A percentile compares a stretch with the other conserved stretches of the same genome.
phyloP scores from a whole-genome alignment of 2,888 invertebrate species.

The Calameuta pallipes region DNA sequence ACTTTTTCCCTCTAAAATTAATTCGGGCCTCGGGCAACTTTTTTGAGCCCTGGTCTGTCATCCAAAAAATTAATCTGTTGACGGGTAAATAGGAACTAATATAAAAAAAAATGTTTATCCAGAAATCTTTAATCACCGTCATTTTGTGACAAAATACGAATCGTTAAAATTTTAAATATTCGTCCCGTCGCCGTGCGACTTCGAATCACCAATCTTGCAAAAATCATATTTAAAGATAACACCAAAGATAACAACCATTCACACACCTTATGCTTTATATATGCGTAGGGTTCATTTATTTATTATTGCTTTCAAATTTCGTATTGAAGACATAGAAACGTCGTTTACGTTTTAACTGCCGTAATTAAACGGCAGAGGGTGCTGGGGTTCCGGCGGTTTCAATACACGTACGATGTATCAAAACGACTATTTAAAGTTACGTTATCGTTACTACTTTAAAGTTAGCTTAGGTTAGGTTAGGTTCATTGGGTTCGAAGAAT shows the following conservation, averaged over 20 bases:
- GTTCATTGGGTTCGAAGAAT: background rate
- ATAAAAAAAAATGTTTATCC: background rate
- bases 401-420: background rate
- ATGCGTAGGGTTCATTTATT: conserved; percentile 50
- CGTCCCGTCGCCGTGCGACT: background rate
- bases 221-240: background rate
- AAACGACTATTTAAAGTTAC: background rate
- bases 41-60: too few relatives aligned
- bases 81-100: background rate
- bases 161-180: background rate
- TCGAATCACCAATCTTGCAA: background rate
- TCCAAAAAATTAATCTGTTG: too few relatives aligned
- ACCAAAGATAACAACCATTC: conserved; percentile 10
- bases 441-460: background rate
- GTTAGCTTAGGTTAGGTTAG: too few relatives aligned
- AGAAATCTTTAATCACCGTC: background rate
- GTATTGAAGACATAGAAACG: conserved; percentile 48
- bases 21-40: background rate
- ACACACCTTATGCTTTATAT: conserved; percentile 39
- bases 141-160: too few relatives aligned
- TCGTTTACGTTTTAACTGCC: conserved; percentile 9
- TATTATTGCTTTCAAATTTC: conserved; percentile 66
- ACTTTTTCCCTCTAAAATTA: background rate
- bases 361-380: conserved; percentile 10
- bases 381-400: conserved; percentile 4